These are phyloP conservation scores for Macrochelys suwanniensis DNA, from an alignment of 2,797 vertebrate species.

Conservation along the genomic window DNA sequence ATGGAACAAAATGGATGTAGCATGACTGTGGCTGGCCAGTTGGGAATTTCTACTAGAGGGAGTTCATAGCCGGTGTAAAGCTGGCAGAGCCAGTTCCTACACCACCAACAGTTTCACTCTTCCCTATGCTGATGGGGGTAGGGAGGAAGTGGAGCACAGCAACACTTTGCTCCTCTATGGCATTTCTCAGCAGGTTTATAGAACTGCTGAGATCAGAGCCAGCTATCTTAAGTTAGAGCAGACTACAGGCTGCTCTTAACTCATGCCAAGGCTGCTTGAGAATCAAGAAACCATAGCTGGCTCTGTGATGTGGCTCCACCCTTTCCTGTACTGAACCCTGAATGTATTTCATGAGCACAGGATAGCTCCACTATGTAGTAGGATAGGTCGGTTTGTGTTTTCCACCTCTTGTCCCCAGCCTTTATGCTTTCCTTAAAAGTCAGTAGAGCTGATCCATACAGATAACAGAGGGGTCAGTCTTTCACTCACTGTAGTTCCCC, in stretches of 20 bases:
- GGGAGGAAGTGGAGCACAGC: fast-evolving
- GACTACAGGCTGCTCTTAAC: not conserved
- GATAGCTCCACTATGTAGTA: fast-evolving
- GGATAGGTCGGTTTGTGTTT: not conserved
- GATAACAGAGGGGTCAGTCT: not conserved
- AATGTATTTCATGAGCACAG: fast-evolving
- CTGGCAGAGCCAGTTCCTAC: not conserved
- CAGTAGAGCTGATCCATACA: not conserved
- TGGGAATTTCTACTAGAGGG: not conserved
- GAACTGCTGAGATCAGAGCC: fast-evolving
- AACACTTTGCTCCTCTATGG: fast-evolving
- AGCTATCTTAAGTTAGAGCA: not conserved
- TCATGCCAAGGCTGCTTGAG: not conserved
- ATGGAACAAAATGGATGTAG: not conserved
- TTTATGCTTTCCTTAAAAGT: not conserved
- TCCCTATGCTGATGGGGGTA: not conserved
- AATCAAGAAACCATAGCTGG: not conserved
- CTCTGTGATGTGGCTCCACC: not conserved
- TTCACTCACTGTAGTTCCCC: not conserved
- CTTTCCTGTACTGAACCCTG: not conserved
- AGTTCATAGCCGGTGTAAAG: not conserved
- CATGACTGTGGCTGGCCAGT: fast-evolving
- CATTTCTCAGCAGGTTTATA: not conserved
- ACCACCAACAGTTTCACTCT: not conserved
- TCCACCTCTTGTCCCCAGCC: not conserved